These are phyloP conservation scores for Bombus confusus DNA, from an alignment of 1,140 invertebrate species.

Conservation along the genomic window DNA sequence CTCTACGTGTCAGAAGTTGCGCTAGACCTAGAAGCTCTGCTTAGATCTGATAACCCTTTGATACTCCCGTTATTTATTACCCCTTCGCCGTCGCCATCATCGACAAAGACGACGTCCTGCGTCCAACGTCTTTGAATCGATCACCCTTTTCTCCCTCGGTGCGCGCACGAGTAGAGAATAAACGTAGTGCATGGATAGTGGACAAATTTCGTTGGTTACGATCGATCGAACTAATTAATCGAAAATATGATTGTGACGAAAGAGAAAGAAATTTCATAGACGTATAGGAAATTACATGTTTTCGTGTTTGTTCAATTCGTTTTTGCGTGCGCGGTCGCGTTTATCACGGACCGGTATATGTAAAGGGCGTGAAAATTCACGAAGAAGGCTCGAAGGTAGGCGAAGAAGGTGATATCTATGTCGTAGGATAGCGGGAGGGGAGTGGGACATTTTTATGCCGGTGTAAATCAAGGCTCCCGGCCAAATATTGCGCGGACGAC, in stretches of 20 bases:
- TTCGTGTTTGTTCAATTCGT: no score
- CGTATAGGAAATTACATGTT: background rate
- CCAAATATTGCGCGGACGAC: constrained; percentile 75
- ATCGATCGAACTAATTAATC: background rate
- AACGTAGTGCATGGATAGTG: background rate
- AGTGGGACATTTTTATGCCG: constrained; percentile 78
- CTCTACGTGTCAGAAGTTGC: constrained; percentile 81
- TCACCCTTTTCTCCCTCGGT: constrained; percentile 10
- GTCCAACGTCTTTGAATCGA: constrained; percentile 47
- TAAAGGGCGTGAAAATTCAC: constrained; percentile 3
- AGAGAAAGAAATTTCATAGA: background rate
- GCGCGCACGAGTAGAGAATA: background rate
- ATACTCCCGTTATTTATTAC: constrained; percentile 73
- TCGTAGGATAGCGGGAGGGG: background rate
- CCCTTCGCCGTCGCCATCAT: constrained; percentile 26
- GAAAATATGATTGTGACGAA: background rate
- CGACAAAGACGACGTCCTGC: constrained; percentile 26
- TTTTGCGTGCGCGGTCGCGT: background rate
- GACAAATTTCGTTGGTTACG: no score
- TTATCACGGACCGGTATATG: background rate
- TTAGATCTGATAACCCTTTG: constrained; percentile 80
- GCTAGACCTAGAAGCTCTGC: constrained; percentile 71
- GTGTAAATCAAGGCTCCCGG: constrained; percentile 78
- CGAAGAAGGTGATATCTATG: constrained; percentile 56
- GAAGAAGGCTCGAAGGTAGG: background rate